Evolutionary conservation across 2,888 invertebrate genomes (phyloP).

Genomic region (Erebia ligea): DNA sequence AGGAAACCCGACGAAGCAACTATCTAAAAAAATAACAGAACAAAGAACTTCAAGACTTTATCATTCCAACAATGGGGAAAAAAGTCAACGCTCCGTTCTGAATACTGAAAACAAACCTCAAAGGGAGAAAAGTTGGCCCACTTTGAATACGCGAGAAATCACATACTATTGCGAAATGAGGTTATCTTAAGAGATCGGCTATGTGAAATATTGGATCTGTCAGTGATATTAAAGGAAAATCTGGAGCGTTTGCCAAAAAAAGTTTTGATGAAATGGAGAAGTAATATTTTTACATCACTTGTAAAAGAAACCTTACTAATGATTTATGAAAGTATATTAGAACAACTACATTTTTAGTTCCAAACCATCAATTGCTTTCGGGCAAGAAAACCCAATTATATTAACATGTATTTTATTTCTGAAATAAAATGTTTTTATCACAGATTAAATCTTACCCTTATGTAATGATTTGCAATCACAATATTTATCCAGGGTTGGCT

Average conservation of each 20-base stretch:
- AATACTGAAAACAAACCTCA: constrained; percentile 33
- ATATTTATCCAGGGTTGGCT: too few relatives aligned
- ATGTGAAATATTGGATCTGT: constrained; percentile 47
- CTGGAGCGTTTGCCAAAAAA: constrained; percentile 28
- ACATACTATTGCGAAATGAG: constrained; percentile 17
- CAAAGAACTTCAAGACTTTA: constrained; percentile 24
- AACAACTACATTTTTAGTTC: too few relatives aligned
- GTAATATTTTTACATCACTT: neutral
- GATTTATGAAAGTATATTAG: too few relatives aligned
- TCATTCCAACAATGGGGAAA: constrained; percentile 33
- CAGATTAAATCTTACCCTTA: too few relatives aligned
- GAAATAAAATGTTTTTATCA: too few relatives aligned
- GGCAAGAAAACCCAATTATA: too few relatives aligned
- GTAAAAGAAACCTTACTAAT: neutral
- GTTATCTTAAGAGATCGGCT: constrained; percentile 44
- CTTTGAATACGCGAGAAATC: constrained; percentile 46
- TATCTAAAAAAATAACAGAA: constrained; percentile 16
- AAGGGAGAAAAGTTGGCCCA: constrained; percentile 45
- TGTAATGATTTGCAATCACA: too few relatives aligned
- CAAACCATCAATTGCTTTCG: too few relatives aligned
- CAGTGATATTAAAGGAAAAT: constrained; percentile 43
- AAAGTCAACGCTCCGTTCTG: constrained; percentile 31
- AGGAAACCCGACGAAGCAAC: constrained; percentile 15
- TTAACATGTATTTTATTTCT: too few relatives aligned
- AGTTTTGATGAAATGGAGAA: neutral